These are phyloP conservation scores for Neuroscelio doddi DNA, from an alignment of 2,888 invertebrate species.

Conservation along the genomic window DNA sequence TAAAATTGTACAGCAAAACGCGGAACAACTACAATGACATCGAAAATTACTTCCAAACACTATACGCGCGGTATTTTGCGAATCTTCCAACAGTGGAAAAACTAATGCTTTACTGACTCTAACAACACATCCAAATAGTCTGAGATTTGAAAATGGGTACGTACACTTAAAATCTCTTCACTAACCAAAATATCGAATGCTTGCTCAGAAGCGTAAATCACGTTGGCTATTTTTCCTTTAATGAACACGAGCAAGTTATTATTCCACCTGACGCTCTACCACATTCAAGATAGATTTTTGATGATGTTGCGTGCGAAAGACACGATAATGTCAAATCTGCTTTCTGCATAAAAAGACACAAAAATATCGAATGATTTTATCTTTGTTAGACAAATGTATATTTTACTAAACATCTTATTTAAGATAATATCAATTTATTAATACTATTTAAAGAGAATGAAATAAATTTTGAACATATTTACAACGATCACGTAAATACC, in stretches of 20 bases:
- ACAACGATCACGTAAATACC: constrained; percentile 47
- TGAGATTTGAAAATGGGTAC: too few species aligned
- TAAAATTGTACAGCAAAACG: too few species aligned
- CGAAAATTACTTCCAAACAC: constrained; percentile 53
- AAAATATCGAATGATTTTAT: constrained; percentile 60
- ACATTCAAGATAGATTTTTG: not conserved
- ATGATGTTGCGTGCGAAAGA: constrained; percentile 53
- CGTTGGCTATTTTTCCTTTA: too few species aligned
- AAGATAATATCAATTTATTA: constrained; percentile 65
- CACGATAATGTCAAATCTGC: constrained; percentile 53
- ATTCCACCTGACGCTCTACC: too few species aligned
- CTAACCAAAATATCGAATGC: too few species aligned
- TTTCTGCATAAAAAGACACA: constrained; percentile 63
- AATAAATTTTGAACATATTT: constrained; percentile 59
- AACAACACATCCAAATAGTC: too few species aligned
- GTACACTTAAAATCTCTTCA: too few species aligned
- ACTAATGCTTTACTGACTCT: too few species aligned
- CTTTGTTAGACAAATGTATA: constrained; percentile 62
- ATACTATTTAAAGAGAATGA: constrained; percentile 65
- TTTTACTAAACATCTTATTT: constrained; percentile 64
- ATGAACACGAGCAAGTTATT: too few species aligned
- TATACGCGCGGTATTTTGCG: constrained; percentile 40
- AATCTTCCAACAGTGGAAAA: constrained; percentile 46
- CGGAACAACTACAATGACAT: constrained; percentile 35
- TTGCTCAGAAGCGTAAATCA: too few species aligned